These are phyloP conservation scores for Rhagonycha lutea DNA, from an alignment of 2,888 invertebrate genomes.

Conservation along the genomic window DNA sequence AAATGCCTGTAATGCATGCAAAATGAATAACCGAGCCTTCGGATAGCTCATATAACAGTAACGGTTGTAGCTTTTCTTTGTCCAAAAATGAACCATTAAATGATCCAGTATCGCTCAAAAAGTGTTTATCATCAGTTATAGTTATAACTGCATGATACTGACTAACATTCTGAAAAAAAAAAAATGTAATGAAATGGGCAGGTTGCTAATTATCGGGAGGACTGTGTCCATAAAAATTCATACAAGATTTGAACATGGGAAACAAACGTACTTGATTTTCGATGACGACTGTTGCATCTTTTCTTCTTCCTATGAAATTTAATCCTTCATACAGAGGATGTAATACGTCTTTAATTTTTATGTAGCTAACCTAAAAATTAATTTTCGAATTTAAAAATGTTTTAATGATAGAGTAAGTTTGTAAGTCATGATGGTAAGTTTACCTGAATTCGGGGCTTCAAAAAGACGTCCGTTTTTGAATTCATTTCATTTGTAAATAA, in stretches of 20 bases:
- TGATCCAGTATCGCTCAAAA: slow-evolving; percentile 48
- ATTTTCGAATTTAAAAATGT: not conserved
- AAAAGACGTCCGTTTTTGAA: not conserved
- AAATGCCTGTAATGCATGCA: slow-evolving; percentile 38
- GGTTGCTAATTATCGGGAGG: not conserved
- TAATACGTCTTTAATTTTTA: slow-evolving; percentile 34
- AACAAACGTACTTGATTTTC: slow-evolving; percentile 43
- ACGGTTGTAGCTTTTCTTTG: slow-evolving; percentile 40
- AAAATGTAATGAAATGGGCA: not conserved
- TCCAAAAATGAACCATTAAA: slow-evolving; percentile 48
- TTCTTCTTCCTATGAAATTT: slow-evolving; percentile 49
- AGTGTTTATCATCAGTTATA: slow-evolving; percentile 45
- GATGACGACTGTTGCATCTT: slow-evolving; percentile 45
- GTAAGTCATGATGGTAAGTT: not conserved
- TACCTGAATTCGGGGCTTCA: not conserved
- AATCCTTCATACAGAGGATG: slow-evolving; percentile 43
- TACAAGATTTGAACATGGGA: not conserved
- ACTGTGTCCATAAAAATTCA: not conserved
- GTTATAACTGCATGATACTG: slow-evolving; percentile 50
- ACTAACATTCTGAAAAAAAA: slow-evolving; percentile 46
- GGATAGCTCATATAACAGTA: slow-evolving; percentile 42
- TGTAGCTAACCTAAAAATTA: slow-evolving; percentile 39
- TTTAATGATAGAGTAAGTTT: no score
- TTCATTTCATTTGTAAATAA: not conserved
- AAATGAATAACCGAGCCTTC: slow-evolving; percentile 41